Percentiles rank a stretch among this genome's conserved stretches.
These are phyloP conservation scores for Piprites chloris DNA, from an alignment of 2,113 vertebrate species.

Conservation along the genomic window DNA sequence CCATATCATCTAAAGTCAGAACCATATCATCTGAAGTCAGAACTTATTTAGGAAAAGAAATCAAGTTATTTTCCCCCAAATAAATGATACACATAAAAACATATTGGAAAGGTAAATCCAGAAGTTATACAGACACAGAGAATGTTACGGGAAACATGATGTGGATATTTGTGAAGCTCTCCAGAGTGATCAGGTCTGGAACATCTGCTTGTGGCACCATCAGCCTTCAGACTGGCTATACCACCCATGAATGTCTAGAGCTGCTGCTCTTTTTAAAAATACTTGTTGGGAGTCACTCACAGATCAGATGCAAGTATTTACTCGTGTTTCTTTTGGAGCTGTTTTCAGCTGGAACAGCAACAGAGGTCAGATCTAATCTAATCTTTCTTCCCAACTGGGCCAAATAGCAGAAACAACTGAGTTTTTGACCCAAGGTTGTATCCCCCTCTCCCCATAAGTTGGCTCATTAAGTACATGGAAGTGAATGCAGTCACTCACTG, in stretches of 20 bases:
- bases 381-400: background rate
- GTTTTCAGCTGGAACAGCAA: background rate
- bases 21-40: background rate
- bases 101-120: background rate
- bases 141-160: background rate
- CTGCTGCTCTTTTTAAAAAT: background rate
- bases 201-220: background rate
- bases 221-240: background rate
- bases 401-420: background rate
- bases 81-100: background rate
- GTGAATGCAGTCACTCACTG: background rate
- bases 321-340: background rate
- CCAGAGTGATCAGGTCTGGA: background rate
- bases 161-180: background rate
- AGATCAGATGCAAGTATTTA: background rate
- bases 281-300: background rate
- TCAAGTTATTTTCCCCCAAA: background rate
- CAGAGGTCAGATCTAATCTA: background rate
- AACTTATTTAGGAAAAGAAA: background rate
- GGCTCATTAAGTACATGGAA: background rate
- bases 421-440: background rate
- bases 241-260: background rate
- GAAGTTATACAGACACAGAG: background rate
- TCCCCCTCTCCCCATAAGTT: rapidly evolving
- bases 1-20: background rate